Percentiles rank a stretch among this genome's conserved stretches.
Evolutionary conservation across 53 echinoderm and acorn worm genomes (phyloP).

Genomic region (Glandiceps talaboti): DNA sequence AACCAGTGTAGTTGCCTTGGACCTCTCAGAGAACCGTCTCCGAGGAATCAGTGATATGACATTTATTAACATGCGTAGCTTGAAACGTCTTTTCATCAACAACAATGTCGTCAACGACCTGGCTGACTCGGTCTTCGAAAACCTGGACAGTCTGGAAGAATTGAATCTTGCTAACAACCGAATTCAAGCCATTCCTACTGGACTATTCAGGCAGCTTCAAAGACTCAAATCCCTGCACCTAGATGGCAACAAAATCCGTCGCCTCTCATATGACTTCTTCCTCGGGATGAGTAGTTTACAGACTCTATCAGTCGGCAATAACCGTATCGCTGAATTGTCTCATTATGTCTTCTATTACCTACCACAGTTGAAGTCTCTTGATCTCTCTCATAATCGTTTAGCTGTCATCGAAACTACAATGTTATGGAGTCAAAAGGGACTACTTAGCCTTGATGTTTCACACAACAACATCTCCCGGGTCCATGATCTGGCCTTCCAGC

Average conservation of each 20-base stretch:
- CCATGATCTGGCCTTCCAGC: neutral
- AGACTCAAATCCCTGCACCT: constrained; percentile 27
- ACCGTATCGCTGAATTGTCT: constrained; percentile 26
- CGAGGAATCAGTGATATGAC: constrained; percentile 17
- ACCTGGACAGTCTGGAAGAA: constrained; percentile 34
- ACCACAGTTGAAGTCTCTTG: constrained; percentile 13
- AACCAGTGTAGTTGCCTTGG: constrained; percentile 18
- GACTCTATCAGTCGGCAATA: constrained; percentile 32
- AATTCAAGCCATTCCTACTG: constrained; percentile 20
- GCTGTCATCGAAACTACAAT: neutral
- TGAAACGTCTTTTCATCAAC: constrained; percentile 32
- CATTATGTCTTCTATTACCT: constrained; percentile 27
- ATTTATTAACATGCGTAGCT: constrained; percentile 25
- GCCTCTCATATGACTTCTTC: constrained; percentile 20
- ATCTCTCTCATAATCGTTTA: constrained; percentile 23
- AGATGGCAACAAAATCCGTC: constrained; percentile 24
- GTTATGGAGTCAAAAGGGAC: neutral
- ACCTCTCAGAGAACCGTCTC: constrained; percentile 33
- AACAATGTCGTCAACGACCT: constrained; percentile 26
- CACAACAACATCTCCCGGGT: neutral
- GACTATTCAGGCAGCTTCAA: constrained; percentile 22
- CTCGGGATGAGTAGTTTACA: constrained; percentile 13
- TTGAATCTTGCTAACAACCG: constrained; percentile 35
- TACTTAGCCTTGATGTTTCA: neutral
- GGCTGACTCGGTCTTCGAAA: constrained; percentile 24